Conservation (phyloP, 2,113 vertebrate species). For the Mastomys natalensis region DNA sequence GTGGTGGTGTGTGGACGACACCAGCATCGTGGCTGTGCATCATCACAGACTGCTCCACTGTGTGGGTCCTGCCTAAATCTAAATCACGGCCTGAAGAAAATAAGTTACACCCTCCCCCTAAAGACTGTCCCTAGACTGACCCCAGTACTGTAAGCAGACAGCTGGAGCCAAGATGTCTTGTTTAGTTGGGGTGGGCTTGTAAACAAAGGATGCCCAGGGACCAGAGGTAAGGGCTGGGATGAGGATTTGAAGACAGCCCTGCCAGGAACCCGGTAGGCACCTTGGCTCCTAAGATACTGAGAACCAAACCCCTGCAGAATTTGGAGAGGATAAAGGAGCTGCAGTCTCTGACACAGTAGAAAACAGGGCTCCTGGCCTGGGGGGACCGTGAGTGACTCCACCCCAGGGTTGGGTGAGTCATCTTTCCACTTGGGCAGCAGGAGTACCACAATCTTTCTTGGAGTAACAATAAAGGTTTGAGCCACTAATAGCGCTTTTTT, state of each 20-base stretch:
- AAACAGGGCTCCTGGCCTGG: not conserved
- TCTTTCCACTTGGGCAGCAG: not conserved
- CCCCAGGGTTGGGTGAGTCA: not conserved
- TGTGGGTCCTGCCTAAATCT: not conserved
- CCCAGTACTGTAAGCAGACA: not conserved
- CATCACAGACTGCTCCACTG: not conserved
- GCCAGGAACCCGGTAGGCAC: not conserved
- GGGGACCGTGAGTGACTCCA: not conserved
- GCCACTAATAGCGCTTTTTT: not conserved
- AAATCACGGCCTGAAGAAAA: not conserved
- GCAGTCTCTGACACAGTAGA: not conserved
- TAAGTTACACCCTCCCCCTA: not conserved
- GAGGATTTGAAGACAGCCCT: not conserved
- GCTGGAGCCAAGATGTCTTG: not conserved
- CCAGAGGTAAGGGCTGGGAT: not conserved
- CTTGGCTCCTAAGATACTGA: not conserved
- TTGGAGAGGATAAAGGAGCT: not conserved
- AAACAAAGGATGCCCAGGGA: conserved; percentile 17
- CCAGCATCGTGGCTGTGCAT: not conserved
- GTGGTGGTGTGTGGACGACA: no score
- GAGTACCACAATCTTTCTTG: not conserved
- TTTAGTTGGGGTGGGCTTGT: not conserved
- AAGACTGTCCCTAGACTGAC: not conserved
- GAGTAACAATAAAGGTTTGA: not conserved
- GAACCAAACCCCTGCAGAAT: not conserved